phyloP scores from a whole-genome alignment of 2,888 invertebrate species.

The Leptinotarsa juncta region DNA sequence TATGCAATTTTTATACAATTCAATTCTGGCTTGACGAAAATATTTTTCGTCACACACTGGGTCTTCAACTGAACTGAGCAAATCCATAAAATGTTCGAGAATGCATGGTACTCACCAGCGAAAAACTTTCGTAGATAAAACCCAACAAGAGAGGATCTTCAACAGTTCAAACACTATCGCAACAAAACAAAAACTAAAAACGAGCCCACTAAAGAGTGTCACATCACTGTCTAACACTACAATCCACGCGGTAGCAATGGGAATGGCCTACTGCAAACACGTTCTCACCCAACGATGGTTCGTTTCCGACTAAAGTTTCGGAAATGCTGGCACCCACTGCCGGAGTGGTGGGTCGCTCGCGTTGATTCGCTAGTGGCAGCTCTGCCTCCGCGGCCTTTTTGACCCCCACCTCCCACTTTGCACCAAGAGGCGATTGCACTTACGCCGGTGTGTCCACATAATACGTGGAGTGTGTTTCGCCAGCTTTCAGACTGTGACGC shows the following conservation, averaged over 20 bases:
- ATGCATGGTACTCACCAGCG: not conserved
- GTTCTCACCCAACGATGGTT: constrained; percentile 49
- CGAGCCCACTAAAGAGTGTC: constrained; percentile 46
- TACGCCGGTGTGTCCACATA: constrained; percentile 21
- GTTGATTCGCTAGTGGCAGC: constrained; percentile 61
- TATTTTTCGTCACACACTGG: no score
- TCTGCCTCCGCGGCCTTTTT: constrained; percentile 60
- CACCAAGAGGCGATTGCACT: constrained; percentile 52
- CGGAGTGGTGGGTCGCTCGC: constrained; percentile 59
- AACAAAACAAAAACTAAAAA: constrained; percentile 47
- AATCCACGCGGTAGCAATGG: constrained; percentile 28
- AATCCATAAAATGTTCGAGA: no score
- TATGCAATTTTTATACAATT: no score
- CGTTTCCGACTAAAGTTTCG: constrained; percentile 55
- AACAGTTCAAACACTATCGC: constrained; percentile 26
- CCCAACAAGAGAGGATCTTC: constrained; percentile 26
- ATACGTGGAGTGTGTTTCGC: no score
- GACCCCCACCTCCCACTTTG: constrained; percentile 59
- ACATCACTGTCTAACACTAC: constrained; percentile 49
- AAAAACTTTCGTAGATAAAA: constrained; percentile 20
- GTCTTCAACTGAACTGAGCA: no score
- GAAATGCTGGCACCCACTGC: constrained; percentile 51
- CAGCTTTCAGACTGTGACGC: not conserved
- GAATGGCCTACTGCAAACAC: constrained; percentile 21
- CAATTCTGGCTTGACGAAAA: no score